Conservation (phyloP, 1,140 invertebrate genomes). For the Brachionus sp. region DNA sequence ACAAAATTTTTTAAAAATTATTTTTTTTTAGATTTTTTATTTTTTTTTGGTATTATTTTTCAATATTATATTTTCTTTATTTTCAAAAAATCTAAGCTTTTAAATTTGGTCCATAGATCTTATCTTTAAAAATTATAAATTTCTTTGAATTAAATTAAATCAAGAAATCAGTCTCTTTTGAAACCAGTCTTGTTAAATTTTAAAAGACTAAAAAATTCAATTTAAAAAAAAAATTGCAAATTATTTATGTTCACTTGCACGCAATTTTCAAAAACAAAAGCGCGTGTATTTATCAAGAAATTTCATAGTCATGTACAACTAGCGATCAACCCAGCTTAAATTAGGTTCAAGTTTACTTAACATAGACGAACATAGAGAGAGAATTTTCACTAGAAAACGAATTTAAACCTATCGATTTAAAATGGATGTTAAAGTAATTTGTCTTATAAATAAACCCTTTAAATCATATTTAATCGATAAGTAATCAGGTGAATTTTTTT, state of each 20-base stretch:
- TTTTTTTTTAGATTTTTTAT: too few relatives aligned
- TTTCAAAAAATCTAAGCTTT: too few relatives aligned
- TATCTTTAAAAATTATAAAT: too few relatives aligned
- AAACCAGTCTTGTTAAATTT: neutral
- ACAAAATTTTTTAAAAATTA: too few relatives aligned
- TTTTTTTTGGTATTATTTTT: too few relatives aligned
- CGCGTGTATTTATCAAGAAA: neutral
- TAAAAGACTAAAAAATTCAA: neutral
- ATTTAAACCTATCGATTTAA: constrained; percentile 26
- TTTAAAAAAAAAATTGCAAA: neutral
- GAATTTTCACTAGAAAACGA: neutral
- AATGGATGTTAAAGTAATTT: constrained; percentile 46
- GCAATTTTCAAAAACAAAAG: neutral
- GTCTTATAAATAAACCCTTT: neutral
- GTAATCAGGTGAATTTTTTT: neutral
- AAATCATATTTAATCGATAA: constrained; percentile 43
- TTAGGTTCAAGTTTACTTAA: constrained; percentile 31
- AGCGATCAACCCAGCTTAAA: neutral
- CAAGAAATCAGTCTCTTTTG: neutral
- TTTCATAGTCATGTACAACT: neutral
- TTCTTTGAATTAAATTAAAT: too few relatives aligned
- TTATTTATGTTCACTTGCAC: neutral
- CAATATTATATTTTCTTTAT: too few relatives aligned
- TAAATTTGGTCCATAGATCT: too few relatives aligned
- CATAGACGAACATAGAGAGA: neutral